A percentile compares a stretch with the other conserved stretches of the same genome.
Evolutionary conservation across 2,113 vertebrate genomes (phyloP).

Genomic region (Callionymus lyra): DNA sequence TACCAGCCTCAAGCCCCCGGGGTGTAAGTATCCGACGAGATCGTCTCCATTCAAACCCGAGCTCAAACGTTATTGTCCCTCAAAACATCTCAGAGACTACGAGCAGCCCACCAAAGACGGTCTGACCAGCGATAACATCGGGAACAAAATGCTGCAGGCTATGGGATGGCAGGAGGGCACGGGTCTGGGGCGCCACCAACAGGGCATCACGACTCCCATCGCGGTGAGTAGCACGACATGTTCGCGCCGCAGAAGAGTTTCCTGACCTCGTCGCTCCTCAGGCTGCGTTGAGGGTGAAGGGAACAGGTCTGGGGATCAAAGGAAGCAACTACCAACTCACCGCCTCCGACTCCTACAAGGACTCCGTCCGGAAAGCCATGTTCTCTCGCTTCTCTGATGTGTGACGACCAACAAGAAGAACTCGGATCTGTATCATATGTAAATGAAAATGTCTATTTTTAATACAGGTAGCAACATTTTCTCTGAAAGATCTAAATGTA

Average conservation of each 20-base stretch:
- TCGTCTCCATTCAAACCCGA: background rate
- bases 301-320: conserved; percentile 84
- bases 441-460: no score
- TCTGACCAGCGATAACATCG: conserved; percentile 85
- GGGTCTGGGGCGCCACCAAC: conserved; percentile 83
- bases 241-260: conserved; percentile 10
- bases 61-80: background rate
- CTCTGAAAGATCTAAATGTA: no score
- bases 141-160: conserved; percentile 91
- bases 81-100: conserved; percentile 70
- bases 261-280: conserved; percentile 38
- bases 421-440: no score
- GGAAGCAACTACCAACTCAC: conserved; percentile 82
- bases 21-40: conserved; percentile 20
- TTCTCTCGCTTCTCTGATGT: conserved; percentile 89
- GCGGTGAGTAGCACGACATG: conserved; percentile 59
- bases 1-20: conserved; percentile 54
- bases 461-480: no score
- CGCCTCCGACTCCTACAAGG: conserved; percentile 85
- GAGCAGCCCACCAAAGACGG: conserved; percentile 90
- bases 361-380: conserved; percentile 88
- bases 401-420: conserved; percentile 62
- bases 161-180: conserved; percentile 95
- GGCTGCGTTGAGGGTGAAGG: conserved; percentile 84
- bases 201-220: conserved; percentile 87